Percentiles rank a stretch among this genome's conserved stretches.
These are phyloP conservation scores for Crotalus horridus DNA, from an alignment of 2,113 vertebrate genomes.

Conservation along the genomic window DNA sequence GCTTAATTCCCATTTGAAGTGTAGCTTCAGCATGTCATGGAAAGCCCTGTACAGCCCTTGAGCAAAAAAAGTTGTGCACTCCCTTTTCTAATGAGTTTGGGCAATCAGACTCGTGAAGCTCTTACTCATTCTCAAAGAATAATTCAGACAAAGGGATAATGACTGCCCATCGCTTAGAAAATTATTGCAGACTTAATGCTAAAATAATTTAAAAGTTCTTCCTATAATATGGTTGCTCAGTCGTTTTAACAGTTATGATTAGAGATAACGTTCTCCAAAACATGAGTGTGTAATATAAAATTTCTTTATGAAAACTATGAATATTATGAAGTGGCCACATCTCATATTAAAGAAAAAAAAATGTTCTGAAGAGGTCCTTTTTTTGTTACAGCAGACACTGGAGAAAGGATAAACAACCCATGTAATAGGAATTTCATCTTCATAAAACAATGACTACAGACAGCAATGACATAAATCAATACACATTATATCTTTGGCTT, in stretches of 20 bases:
- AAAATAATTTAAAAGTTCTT: not conserved
- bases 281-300: not conserved
- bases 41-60: not conserved
- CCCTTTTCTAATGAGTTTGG: not conserved
- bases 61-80: not conserved
- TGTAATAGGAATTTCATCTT: not conserved
- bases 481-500: not conserved
- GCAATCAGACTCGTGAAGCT: not conserved
- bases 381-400: slow-evolving; percentile 40
- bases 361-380: slow-evolving; percentile 41
- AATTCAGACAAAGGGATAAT: not conserved
- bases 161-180: not conserved
- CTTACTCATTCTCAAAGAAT: not conserved
- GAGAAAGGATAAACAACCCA: not conserved
- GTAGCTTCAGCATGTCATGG: not conserved
- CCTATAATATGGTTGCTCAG: not conserved
- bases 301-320: not conserved
- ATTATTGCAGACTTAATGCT: not conserved
- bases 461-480: not conserved
- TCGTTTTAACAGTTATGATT: not conserved
- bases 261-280: not conserved
- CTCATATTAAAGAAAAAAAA: not conserved
- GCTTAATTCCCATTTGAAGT: not conserved
- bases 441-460: not conserved
- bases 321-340: not conserved